phyloP scores from a whole-genome alignment of 2,797 vertebrate genomes.

The Tadarida brasiliensis region DNA sequence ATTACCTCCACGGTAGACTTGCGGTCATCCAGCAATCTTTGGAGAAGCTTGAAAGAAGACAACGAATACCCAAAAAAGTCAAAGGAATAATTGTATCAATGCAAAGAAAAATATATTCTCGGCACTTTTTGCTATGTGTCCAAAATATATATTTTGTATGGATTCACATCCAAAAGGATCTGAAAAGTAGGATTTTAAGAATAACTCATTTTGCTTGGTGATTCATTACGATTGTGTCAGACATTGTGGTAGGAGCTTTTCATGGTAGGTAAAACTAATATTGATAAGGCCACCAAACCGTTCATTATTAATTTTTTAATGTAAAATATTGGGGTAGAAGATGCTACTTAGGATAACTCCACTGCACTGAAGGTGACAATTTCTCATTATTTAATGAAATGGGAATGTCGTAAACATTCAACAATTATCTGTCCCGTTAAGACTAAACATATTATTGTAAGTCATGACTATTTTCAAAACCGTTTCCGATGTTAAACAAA shows the following conservation, averaged over 20 bases:
- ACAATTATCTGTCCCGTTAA: neutral
- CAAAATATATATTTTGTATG: neutral
- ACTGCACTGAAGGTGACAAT: neutral
- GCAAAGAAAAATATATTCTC: neutral
- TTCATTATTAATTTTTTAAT: neutral
- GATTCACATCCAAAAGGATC: neutral
- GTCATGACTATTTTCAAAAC: neutral
- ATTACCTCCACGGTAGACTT: slow-evolving; percentile 96
- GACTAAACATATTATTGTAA: neutral
- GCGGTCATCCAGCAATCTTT: slow-evolving; percentile 96
- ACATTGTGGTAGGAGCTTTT: neutral
- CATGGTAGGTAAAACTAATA: neutral
- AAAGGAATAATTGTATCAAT: slow-evolving; percentile 56
- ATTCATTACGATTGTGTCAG: neutral
- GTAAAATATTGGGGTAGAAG: neutral
- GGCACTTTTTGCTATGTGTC: neutral
- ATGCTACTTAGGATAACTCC: neutral
- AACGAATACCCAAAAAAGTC: slow-evolving; percentile 22
- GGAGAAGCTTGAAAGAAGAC: slow-evolving; percentile 92
- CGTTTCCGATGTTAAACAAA: neutral
- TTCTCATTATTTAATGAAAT: neutral
- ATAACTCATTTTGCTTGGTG: neutral
- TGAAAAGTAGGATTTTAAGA: neutral
- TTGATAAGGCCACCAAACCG: neutral
- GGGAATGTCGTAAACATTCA: neutral